phyloP scores from a whole-genome alignment of 1,140 invertebrate genomes.

The Trichonephila clavipes region DNA sequence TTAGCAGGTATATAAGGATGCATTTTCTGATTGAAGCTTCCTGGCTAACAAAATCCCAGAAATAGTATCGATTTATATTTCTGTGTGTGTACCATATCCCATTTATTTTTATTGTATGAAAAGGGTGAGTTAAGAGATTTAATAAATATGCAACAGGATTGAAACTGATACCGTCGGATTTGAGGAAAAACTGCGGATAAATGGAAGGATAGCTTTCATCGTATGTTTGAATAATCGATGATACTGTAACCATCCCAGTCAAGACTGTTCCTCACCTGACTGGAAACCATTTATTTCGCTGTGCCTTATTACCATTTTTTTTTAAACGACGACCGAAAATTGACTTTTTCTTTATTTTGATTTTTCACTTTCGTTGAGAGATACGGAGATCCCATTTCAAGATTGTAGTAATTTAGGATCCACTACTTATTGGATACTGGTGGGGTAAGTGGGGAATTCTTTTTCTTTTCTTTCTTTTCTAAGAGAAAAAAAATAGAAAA shows the following conservation, averaged over 20 bases:
- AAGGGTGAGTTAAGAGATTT: slow-evolving; percentile 48
- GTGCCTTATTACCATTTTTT: slow-evolving; percentile 73
- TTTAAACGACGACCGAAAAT: slow-evolving; percentile 33
- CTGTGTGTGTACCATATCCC: neutral
- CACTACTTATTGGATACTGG: slow-evolving; percentile 37
- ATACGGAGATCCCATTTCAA: slow-evolving; percentile 39
- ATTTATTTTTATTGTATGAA: slow-evolving; percentile 35
- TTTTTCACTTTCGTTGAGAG: slow-evolving; percentile 11
- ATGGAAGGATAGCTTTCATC: slow-evolving; percentile 51
- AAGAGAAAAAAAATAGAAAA: neutral
- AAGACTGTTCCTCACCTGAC: slow-evolving; percentile 49
- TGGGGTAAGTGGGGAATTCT: slow-evolving; percentile 40
- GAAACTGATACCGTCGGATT: slow-evolving; percentile 58
- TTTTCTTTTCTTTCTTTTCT: neutral
- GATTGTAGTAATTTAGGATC: slow-evolving; percentile 46
- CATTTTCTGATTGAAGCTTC: slow-evolving; percentile 29
- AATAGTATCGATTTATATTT: slow-evolving; percentile 29
- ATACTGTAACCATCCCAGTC: slow-evolving; percentile 38
- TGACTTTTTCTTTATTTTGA: slow-evolving; percentile 45
- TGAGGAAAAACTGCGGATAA: slow-evolving; percentile 48
- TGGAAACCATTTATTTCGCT: slow-evolving; percentile 70
- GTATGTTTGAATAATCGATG: slow-evolving; percentile 69
- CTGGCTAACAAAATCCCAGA: neutral
- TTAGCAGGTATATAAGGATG: neutral
- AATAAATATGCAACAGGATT: slow-evolving; percentile 68